Conservation (phyloP, 1,140 invertebrate genomes). For the Scaptodrosophila lebanonensis region DNA sequence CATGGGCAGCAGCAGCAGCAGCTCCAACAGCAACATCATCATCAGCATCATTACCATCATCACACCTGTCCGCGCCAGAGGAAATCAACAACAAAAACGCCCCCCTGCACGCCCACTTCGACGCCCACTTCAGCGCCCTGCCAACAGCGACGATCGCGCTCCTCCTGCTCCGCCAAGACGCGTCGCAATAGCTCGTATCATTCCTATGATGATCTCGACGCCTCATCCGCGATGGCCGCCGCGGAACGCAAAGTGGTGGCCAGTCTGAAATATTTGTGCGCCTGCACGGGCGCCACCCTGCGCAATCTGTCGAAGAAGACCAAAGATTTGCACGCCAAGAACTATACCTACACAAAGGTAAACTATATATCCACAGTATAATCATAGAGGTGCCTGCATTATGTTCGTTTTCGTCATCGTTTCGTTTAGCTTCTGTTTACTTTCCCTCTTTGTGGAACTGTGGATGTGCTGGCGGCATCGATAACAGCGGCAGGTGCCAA, state of each 20-base stretch:
- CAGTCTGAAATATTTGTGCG: slow-evolving; percentile 68
- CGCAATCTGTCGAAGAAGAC: slow-evolving; percentile 73
- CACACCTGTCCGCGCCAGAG: slow-evolving; percentile 60
- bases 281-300: slow-evolving; percentile 68
- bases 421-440: slow-evolving; percentile 4
- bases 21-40: slow-evolving; percentile 20
- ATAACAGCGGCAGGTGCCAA: too few relatives aligned
- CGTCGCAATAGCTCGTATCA: slow-evolving; percentile 65
- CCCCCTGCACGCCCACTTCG: slow-evolving; percentile 10
- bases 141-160: slow-evolving; percentile 36
- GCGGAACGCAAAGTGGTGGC: slow-evolving; percentile 69
- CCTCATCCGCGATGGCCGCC: slow-evolving; percentile 48
- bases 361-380: slow-evolving; percentile 14
- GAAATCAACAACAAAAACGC: slow-evolving; percentile 34
- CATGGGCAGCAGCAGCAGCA: slow-evolving; percentile 5
- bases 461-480: too few relatives aligned
- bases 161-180: slow-evolving; percentile 47
- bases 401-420: too few relatives aligned
- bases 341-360: slow-evolving; percentile 74
- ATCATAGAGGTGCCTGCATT: background rate
- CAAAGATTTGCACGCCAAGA: slow-evolving; percentile 72
- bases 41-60: slow-evolving; percentile 40
- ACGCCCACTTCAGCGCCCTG: slow-evolving; percentile 28
- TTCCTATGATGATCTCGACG: slow-evolving; percentile 67
- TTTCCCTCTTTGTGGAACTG: background rate